Percentiles rank a stretch among this genome's conserved stretches.
Conservation (phyloP, 2,797 vertebrate genomes). For the Bradypodion ventrale region DNA sequence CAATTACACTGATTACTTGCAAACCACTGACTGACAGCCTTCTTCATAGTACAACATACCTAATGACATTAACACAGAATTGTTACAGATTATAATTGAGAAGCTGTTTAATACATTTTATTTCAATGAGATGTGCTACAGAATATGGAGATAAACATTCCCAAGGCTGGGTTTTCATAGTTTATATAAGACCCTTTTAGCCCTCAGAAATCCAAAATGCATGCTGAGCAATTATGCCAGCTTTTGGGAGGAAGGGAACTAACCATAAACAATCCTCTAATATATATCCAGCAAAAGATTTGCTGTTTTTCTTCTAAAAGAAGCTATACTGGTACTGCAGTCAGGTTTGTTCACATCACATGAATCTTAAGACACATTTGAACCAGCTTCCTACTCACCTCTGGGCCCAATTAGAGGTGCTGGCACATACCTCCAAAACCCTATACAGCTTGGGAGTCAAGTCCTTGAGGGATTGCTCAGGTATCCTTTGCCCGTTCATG, state of each 20-base stretch:
- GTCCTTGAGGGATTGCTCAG: neutral
- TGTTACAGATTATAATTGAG: neutral
- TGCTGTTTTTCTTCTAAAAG: neutral
- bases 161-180: neutral
- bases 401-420: neutral
- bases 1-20: neutral
- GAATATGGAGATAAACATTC: neutral
- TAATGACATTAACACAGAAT: neutral
- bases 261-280: neutral
- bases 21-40: neutral
- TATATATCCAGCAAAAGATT: neutral
- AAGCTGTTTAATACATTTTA: neutral
- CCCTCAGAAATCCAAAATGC: no score
- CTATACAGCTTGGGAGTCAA: neutral
- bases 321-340: neutral
- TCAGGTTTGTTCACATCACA: neutral
- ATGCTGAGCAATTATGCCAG: neutral
- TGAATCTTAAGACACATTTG: neutral
- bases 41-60: neutral
- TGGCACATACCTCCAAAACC: neutral
- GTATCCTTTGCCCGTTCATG: neutral
- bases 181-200: neutral
- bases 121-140: neutral
- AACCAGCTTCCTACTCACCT: neutral
- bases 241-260: neutral